Percentiles rank a stretch among this genome's conserved stretches.
Evolutionary conservation across 2,113 vertebrate species (phyloP).

Genomic region (Syngnathoides biaculeatus): DNA sequence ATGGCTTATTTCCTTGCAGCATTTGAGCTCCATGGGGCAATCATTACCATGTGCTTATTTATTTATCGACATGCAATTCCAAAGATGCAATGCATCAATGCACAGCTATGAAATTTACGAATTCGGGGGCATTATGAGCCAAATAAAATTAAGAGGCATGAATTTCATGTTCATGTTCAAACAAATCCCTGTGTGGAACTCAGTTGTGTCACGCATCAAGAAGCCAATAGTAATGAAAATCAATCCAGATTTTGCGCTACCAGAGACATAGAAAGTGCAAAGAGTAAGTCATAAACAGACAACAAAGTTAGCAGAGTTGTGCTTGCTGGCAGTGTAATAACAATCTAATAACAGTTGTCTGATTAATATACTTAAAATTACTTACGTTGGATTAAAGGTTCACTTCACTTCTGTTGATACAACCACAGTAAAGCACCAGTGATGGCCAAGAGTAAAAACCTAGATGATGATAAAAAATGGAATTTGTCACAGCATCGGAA

Average conservation of each 20-base stretch:
- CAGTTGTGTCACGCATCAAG: not conserved
- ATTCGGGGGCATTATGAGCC: conserved; percentile 17
- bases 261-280: not conserved
- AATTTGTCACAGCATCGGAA: too few species aligned
- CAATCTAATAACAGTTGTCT: too few species aligned
- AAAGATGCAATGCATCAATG: not conserved
- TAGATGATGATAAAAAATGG: too few species aligned
- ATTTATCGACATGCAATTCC: conserved; percentile 32
- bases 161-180: not conserved
- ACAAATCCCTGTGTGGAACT: not conserved
- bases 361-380: too few species aligned
- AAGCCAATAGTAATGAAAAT: not conserved
- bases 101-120: not conserved
- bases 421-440: too few species aligned
- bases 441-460: too few species aligned
- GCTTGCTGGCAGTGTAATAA: too few species aligned
- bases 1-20: conserved; percentile 29
- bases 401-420: too few species aligned
- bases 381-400: too few species aligned
- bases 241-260: not conserved
- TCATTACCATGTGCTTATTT: conserved; percentile 40
- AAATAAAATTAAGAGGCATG: conserved; percentile 2
- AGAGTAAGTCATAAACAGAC: not conserved
- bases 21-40: not conserved
- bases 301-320: not conserved